These are phyloP conservation scores for Platalea minor DNA, from an alignment of 2,797 vertebrate species.

Conservation along the genomic window DNA sequence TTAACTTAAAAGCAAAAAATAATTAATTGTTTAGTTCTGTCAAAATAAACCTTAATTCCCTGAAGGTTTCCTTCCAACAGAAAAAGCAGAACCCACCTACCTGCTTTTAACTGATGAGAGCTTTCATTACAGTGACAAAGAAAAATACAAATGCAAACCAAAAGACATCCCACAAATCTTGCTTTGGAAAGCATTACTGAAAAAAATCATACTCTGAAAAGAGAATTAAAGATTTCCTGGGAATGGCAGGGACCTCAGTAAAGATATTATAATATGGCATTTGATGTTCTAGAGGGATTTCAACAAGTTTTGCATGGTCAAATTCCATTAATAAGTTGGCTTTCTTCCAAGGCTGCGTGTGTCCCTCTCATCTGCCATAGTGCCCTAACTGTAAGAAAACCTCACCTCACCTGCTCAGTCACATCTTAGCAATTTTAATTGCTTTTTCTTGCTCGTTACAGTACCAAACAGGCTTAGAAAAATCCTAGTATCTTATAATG, in stretches of 20 bases:
- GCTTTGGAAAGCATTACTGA: not conserved
- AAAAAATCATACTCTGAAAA: not conserved
- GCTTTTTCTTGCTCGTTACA: conserved; percentile 41
- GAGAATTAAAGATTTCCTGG: conserved; percentile 31
- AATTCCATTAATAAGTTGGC: conserved; percentile 73
- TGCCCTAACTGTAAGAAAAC: conserved; percentile 57
- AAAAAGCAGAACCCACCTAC: not conserved
- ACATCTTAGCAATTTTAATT: conserved; percentile 63
- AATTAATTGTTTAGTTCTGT: not conserved
- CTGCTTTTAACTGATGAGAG: not conserved
- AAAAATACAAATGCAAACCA: not conserved
- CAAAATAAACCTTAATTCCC: not conserved
- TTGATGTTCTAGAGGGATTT: conserved; percentile 68
- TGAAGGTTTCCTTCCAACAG: not conserved
- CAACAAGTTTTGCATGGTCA: conserved; percentile 74
- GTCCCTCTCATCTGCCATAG: conserved; percentile 58
- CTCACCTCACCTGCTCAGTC: conserved; percentile 62
- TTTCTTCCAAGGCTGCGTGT: conserved; percentile 57
- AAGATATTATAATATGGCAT: conserved; percentile 65
- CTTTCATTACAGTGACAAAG: not conserved
- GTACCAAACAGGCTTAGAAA: conserved; percentile 30
- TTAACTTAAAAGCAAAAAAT: not conserved
- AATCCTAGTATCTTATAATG: not conserved
- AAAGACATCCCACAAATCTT: not conserved
- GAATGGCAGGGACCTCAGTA: conserved; percentile 33